Percentiles rank a stretch among this genome's conserved stretches.
Evolutionary conservation across 2,888 invertebrate species (phyloP).

Genomic region (Andricus quercusramuli): DNA sequence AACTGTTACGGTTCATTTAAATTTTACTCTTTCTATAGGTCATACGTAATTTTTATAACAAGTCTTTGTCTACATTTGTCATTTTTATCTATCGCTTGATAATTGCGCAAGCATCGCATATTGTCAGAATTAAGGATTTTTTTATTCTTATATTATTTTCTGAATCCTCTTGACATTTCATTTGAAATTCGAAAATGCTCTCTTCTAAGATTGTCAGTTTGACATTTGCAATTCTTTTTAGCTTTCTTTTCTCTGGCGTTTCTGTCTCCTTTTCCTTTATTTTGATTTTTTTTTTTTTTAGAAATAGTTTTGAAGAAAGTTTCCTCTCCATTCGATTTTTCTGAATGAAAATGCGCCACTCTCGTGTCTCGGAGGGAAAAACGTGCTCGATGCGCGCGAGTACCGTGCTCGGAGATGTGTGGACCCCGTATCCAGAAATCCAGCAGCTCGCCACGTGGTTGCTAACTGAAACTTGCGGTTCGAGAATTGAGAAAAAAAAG

Average conservation of each 20-base stretch:
- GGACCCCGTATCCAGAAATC: conserved; percentile 38
- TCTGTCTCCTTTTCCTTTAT: not conserved
- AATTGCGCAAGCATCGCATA: not conserved
- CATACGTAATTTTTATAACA: not conserved
- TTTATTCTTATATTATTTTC: no score
- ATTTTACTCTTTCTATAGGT: conserved; percentile 13
- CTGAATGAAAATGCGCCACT: not conserved
- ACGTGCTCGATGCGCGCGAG: conserved; percentile 17
- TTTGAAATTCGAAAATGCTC: not conserved
- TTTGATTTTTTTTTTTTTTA: not conserved
- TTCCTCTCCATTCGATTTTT: not conserved
- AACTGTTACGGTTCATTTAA: not conserved
- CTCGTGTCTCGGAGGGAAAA: conserved; percentile 6
- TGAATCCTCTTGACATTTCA: not conserved
- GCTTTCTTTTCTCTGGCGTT: not conserved
- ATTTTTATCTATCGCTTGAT: not conserved
- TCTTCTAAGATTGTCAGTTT: not conserved
- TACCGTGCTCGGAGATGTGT: conserved; percentile 22
- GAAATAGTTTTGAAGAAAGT: not conserved
- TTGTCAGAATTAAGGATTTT: no score
- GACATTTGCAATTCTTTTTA: not conserved
- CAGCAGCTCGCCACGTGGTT: conserved; percentile 42
- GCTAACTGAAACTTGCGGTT: not conserved
- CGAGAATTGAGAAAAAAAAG: not conserved
- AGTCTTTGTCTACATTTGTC: not conserved